phyloP scores from a whole-genome alignment of 2,113 vertebrate genomes.

The Rhegmatorhina hoffmannsi region DNA sequence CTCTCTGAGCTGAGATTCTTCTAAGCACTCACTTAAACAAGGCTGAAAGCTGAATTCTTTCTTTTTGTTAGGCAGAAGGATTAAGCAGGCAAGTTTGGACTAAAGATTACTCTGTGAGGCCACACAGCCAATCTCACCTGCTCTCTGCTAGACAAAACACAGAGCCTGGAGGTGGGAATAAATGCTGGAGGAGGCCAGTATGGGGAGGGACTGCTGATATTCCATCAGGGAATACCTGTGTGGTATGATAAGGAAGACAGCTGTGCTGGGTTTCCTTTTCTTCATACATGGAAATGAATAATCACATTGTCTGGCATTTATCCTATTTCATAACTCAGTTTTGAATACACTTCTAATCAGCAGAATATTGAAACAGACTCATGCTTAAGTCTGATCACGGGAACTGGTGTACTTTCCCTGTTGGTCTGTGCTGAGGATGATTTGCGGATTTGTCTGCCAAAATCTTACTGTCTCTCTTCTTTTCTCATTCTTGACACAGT shows the following conservation, averaged over 20 bases:
- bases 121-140: slow-evolving; percentile 39
- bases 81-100: slow-evolving; percentile 52
- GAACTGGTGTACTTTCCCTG: not conserved
- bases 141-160: slow-evolving; percentile 11
- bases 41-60: slow-evolving; percentile 20
- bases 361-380: not conserved
- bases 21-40: not conserved
- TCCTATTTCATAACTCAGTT: not conserved
- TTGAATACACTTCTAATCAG: not conserved
- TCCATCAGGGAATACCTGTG: not conserved
- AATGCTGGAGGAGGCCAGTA: not conserved
- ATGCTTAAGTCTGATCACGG: not conserved
- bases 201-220: not conserved
- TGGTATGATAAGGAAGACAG: not conserved
- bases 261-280: not conserved
- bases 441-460: not conserved
- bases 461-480: not conserved
- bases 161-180: slow-evolving; percentile 12
- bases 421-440: not conserved
- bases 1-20: not conserved
- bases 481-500: not conserved
- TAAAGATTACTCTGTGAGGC: slow-evolving; percentile 5
- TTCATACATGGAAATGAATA: not conserved
- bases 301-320: not conserved
- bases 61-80: slow-evolving; percentile 17